Evolutionary conservation across 2,888 invertebrate species (phyloP), one percentile per base, ranked within the genome.

Genomic region (Pachymerium ferrugineum): DNA sequence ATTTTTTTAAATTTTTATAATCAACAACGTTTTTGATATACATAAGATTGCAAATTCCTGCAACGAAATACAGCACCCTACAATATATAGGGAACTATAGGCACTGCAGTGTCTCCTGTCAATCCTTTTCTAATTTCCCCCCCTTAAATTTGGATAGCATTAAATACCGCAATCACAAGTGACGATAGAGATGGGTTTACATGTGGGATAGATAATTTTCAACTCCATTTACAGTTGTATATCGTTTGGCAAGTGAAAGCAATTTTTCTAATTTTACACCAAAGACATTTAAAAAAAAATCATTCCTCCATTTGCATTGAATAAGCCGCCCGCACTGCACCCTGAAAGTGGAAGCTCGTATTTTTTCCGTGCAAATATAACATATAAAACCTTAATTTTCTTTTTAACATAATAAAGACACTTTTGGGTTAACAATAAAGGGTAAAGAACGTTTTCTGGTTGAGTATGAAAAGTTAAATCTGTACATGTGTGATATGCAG

Each of bases 11-110:
- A 54, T 54, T 28, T 54, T 54, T 54, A 54, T 38, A 38, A 8
- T 54, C 54, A 54, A 54, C 54, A 54, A 54, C 54, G 6, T 47
- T 42, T 47, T 54, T 54, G 54, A 25, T 54, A 38, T 38, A 54
- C 54, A 54, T 54, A 54, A 54, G 54, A 54, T 54, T 54, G 54
- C 8, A 54, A 54, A 54, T 54, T 54, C 54, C 54, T 54, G 54
- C 54, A 54, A 54, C 25, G 54, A 54, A 54, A 54, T 54, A 54
- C 54, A 25, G 54, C 22, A 38, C 12, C 38, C 38, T n/a, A n/a
- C 38, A 38, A 38, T 16, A 38, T n/a, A 38, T 16, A 38, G 38
- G 38, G 38, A 38, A 54, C 54, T 54, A 54, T 54, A 54, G 54
- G 54, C 54, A 54, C 54, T 54, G 54, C 54, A 54, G 28, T 54